These are phyloP conservation scores for Halcyon chelicuti DNA, from an alignment of 2,797 vertebrate species.

Conservation along the genomic window DNA sequence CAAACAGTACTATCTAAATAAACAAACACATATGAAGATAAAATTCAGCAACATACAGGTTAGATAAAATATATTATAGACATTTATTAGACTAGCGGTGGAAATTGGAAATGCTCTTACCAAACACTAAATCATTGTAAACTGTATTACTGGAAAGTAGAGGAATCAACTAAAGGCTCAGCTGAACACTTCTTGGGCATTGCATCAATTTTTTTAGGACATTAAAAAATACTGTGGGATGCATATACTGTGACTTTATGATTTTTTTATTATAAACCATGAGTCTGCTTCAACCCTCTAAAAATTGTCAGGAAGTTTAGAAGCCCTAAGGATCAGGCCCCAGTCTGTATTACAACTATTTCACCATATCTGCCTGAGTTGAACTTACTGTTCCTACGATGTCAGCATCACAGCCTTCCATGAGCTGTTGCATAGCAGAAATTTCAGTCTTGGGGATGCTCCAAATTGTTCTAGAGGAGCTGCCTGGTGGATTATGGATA, in stretches of 20 bases:
- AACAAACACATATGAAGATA: neutral
- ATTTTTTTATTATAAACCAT: neutral
- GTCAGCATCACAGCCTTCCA: neutral
- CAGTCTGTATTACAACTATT: neutral
- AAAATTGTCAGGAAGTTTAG: neutral
- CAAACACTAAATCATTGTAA: neutral
- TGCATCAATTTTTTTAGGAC: neutral
- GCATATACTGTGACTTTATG: neutral
- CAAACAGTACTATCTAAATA: neutral
- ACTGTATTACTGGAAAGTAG: neutral
- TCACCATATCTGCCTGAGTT: neutral
- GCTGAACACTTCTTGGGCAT: rapidly evolving
- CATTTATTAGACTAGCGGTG: neutral
- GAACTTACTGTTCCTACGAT: neutral
- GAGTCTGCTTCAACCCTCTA: neutral
- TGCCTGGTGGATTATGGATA: rapidly evolving
- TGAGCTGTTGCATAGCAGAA: neutral
- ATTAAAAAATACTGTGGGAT: neutral
- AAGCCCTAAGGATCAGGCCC: neutral
- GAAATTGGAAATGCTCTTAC: neutral
- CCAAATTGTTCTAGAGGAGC: neutral
- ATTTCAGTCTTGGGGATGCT: neutral
- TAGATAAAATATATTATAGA: neutral
- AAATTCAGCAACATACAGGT: neutral
- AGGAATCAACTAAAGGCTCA: neutral